These are phyloP conservation scores for Phycodurus eques DNA, from an alignment of 2,113 vertebrate species.

Conservation along the genomic window DNA sequence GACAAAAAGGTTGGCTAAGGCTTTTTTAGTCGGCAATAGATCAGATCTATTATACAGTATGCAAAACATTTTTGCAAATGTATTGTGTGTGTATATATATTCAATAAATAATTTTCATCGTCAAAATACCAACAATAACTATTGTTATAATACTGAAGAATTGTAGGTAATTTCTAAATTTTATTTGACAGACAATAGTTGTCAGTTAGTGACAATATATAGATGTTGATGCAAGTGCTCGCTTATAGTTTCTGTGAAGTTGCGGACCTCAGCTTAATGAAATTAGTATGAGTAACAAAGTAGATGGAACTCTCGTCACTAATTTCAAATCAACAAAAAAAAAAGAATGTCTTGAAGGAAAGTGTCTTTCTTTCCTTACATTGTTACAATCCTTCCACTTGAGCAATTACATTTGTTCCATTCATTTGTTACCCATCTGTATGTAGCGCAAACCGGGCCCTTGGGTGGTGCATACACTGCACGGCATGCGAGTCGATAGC, in stretches of 20 bases:
- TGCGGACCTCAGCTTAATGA: background rate
- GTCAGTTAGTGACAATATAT: too few species aligned
- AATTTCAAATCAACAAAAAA: background rate
- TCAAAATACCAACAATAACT: too few species aligned
- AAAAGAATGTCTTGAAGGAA: background rate
- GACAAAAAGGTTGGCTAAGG: too few species aligned
- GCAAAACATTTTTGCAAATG: too few species aligned
- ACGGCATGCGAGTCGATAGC: constrained; percentile 52
- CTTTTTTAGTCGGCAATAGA: too few species aligned
- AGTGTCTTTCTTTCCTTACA: background rate
- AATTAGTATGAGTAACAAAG: background rate
- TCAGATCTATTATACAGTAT: too few species aligned
- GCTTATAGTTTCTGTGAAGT: background rate
- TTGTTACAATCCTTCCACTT: background rate
- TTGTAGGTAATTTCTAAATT: too few species aligned
- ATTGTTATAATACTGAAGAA: too few species aligned
- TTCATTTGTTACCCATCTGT: background rate
- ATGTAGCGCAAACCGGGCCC: constrained; percentile 19
- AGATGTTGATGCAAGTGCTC: background rate
- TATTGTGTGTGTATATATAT: too few species aligned
- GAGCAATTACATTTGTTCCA: background rate
- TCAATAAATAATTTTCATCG: too few species aligned
- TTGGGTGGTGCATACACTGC: constrained; percentile 28
- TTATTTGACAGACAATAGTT: too few species aligned
- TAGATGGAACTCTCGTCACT: background rate